Evolutionary conservation across 2,113 vertebrate species (phyloP), one percentile per base, ranked within the genome.

Genomic region (Falco punctatus): DNA sequence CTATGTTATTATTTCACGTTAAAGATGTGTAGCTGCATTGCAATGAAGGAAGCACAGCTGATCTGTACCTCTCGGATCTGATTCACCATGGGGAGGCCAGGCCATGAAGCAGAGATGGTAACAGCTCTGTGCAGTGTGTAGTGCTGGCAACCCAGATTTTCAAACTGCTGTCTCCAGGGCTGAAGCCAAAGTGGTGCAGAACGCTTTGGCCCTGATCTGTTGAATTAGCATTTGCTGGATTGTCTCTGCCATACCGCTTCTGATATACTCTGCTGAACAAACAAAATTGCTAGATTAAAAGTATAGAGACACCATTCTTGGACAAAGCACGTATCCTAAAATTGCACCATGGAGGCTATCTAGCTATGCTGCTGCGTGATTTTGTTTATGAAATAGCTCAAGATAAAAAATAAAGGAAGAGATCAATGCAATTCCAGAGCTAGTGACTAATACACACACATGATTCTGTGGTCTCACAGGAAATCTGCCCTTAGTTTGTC

Each of bases 51-150:
- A 78, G n/a, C 2, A 3, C 7, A 75, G 42, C 51, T 38, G 48
- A 80, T 35, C 65, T 2, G 6, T 17, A 42, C 35, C 69, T 62
- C 8, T 2, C 0, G 49, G 20, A 30, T 51, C 27, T 33, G 26
- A 15, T 22, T 80, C 33, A 13, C 73, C 27, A 4, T 12, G 51
- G 35, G 30, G 23, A 90, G 28, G n/a, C 4, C 66, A 44, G 0
- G 0, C 9, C 20, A 4, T 0, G 2, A 62, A 62, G 27, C 1
- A 4, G 57, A 52, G 51, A 3, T 65, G 52, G 44, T 35, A 62
- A 27, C 33, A 40, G 5, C 14, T 33, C 23, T 5, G 8, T 16
- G 38, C 38, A 71, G 33, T 1, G 0, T 0, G 0, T 30, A 30
- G 33, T 61, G 59, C 59, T 82, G 67, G 23, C 18, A 84, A 40